Base-by-base conservation (phyloP, 2,888 invertebrate genomes). In the Synanthedon formicaeformis region DNA sequence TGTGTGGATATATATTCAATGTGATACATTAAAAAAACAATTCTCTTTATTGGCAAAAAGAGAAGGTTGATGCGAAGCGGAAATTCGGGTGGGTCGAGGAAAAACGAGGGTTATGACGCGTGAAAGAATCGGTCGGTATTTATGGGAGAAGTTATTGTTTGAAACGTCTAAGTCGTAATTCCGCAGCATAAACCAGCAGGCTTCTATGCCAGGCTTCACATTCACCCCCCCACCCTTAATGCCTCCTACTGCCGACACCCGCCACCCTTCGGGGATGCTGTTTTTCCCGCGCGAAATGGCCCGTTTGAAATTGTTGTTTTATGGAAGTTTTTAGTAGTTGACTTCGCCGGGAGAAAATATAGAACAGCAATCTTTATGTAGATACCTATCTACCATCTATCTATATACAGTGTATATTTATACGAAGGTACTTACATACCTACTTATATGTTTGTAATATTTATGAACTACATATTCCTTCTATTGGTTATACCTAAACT, bases 141-240 rank as follows among this genome's bases (percentile, higher is more conserved):
- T 87, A 87, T 83, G 78, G 77, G 69, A 69, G 71, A 73, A 82
- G 85, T 87, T 87, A 87, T 87, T 87, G 87, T 87, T 87, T 87
- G 87, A 87, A 87, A 87, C 86, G 87, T 87, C 87, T 85, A 85
- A 84, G 87, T 87, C 87, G 86, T 87, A 85, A 87, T 84, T 85
- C 85, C 76, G 76, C 71, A 73, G 73, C 83, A 86, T 87, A 85
- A 87, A 87, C 70, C 66, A 65, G 76, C 77, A 78, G 80, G 78
- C 81, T 83, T 81, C 82, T 78, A 79, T 45, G 45, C 45, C 45
- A 45, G 45, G 78, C 80, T 82, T 81, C 82, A 75, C 78, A 81
- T 78, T 74, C 73, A 78, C 69, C 77, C 72, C 72, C 69, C 70
- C 68, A 64, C 54, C 63, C 60, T 50, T 56, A 60, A 58, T 13